These are phyloP conservation scores for Hylia prasina DNA, from an alignment of 2,113 vertebrate genomes.

Conservation along the genomic window DNA sequence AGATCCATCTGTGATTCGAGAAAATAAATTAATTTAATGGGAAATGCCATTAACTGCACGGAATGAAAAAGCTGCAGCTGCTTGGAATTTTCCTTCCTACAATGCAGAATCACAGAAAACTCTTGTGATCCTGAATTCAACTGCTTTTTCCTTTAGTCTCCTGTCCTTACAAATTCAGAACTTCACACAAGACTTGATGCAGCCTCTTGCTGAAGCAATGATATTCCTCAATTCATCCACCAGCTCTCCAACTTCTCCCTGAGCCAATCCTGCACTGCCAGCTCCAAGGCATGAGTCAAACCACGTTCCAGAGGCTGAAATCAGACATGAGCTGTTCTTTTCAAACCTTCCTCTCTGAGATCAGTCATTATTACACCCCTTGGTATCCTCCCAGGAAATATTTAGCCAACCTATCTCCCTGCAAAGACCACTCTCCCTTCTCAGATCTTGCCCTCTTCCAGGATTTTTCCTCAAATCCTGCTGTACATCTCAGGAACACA, in stretches of 20 bases:
- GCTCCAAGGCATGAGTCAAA: not conserved
- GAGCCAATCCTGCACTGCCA: not conserved
- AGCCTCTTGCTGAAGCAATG: not conserved
- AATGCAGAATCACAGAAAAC: not conserved
- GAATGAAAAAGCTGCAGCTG: not conserved
- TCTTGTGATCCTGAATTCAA: not conserved
- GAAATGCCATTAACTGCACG: not conserved
- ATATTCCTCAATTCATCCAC: not conserved
- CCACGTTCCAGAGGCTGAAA: not conserved
- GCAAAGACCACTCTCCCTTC: fast-evolving
- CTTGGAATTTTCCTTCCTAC: not conserved
- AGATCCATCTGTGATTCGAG: not conserved
- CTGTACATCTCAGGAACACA: not conserved
- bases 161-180: not conserved
- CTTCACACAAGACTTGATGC: fast-evolving
- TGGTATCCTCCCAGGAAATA: not conserved
- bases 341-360: not conserved
- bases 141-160: not conserved
- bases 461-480: not conserved
- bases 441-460: not conserved
- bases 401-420: not conserved
- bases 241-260: not conserved
- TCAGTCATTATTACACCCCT: not conserved
- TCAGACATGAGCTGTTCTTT: not conserved
- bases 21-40: not conserved